These are phyloP conservation scores for Cyrtodaria siliqua DNA, from an alignment of 2,888 invertebrate species.

Conservation along the genomic window DNA sequence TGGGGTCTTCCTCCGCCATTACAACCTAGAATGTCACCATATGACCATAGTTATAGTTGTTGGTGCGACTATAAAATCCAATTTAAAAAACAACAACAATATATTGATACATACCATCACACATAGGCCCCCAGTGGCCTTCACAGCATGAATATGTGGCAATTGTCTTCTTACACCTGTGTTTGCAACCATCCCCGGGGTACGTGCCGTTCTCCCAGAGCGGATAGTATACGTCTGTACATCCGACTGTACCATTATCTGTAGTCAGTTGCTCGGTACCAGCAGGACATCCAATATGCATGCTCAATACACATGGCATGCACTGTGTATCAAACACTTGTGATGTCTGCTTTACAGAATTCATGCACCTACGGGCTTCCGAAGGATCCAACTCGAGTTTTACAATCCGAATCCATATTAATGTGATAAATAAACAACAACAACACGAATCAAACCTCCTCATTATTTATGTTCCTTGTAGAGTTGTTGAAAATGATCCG, in stretches of 20 bases:
- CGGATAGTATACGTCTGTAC: constrained; percentile 16
- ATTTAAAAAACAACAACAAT: too few species aligned
- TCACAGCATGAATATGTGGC: constrained; percentile 66
- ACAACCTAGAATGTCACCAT: neutral
- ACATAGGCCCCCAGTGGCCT: constrained; percentile 75
- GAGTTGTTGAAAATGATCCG: too few species aligned
- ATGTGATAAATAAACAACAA: too few species aligned
- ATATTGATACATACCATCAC: constrained; percentile 73
- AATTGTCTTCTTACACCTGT: constrained; percentile 55
- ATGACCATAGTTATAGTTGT: too few species aligned
- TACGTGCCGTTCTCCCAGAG: too few species aligned
- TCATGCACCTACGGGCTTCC: neutral
- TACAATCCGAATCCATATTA: too few species aligned
- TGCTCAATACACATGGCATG: constrained; percentile 33
- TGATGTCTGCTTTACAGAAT: neutral
- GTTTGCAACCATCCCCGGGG: constrained; percentile 62
- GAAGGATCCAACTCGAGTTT: too few species aligned
- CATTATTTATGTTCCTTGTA: too few species aligned
- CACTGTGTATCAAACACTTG: constrained; percentile 36
- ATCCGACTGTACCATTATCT: constrained; percentile 29
- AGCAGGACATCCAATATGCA: constrained; percentile 37
- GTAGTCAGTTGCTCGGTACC: constrained; percentile 30
- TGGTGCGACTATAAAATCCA: too few species aligned
- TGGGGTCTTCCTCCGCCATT: too few species aligned
- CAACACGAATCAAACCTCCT: too few species aligned